A percentile compares a stretch with the other conserved stretches of the same genome.
Evolutionary conservation across 2,113 vertebrate species (phyloP).

Genomic region (Mustelus asterias): DNA sequence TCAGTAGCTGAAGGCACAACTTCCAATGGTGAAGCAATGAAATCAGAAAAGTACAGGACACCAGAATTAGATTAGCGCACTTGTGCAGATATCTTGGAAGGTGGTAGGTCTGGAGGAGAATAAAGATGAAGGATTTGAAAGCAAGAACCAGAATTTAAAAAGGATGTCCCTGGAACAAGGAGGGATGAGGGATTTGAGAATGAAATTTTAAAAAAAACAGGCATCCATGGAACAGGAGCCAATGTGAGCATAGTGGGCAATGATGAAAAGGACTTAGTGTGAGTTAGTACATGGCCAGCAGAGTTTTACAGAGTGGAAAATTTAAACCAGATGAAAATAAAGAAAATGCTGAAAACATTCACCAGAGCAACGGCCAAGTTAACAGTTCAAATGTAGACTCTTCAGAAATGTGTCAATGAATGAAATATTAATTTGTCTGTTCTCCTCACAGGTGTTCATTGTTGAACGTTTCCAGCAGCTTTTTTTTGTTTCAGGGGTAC

Average conservation of each 20-base stretch:
- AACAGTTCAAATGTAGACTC: neutral
- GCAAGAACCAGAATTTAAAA: neutral
- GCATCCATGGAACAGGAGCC: neutral
- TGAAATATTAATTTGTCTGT: neutral
- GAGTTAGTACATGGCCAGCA: neutral
- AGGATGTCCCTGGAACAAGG: too few relatives aligned
- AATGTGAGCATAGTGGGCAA: neutral
- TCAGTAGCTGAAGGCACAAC: too few relatives aligned
- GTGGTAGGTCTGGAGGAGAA: neutral
- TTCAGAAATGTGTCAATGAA: neutral
- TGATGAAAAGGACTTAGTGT: neutral
- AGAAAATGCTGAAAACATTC: neutral
- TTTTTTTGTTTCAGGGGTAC: neutral
- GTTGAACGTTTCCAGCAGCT: neutral
- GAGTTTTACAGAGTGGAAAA: neutral
- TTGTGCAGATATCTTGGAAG: neutral
- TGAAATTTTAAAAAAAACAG: neutral
- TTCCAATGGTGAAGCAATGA: neutral
- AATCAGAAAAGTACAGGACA: neutral
- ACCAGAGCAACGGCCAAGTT: neutral
- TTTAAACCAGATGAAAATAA: neutral
- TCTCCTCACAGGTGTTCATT: neutral
- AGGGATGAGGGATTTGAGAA: neutral
- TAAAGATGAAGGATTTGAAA: neutral
- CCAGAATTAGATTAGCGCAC: too few relatives aligned